Conservation (phyloP, 2,113 vertebrate genomes). For the Channa argus region DNA sequence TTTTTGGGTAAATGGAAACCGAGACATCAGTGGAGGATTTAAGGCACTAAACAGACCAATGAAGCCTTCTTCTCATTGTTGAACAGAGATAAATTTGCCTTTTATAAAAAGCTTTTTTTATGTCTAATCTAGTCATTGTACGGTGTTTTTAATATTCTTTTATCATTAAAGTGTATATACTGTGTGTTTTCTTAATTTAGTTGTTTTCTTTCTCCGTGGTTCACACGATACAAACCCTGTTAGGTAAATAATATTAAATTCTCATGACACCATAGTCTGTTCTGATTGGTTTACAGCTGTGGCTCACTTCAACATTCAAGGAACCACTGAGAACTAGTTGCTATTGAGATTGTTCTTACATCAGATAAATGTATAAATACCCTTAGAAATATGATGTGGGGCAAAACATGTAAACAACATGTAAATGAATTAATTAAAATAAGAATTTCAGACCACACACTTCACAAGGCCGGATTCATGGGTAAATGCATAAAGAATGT, state of each 20-base stretch:
- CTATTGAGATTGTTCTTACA: no score
- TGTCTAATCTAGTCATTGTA: conserved; percentile 44
- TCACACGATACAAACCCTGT: no score
- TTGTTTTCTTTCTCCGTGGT: conserved; percentile 15
- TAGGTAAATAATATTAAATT: no score
- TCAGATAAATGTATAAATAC: no score
- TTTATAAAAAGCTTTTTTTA: conserved; percentile 51
- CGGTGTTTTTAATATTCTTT: conserved; percentile 58
- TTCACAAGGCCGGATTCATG: no score
- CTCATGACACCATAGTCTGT: no score
- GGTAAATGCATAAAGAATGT: no score
- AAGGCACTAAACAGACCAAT: conserved; percentile 30
- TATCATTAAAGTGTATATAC: conserved; percentile 76
- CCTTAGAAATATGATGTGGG: no score
- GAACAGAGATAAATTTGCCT: conserved; percentile 26
- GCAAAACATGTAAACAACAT: no score
- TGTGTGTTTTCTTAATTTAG: conserved; percentile 46
- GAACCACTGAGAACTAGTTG: not conserved
- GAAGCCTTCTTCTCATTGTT: conserved; percentile 34
- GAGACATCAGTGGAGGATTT: conserved; percentile 20
- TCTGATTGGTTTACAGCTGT: no score
- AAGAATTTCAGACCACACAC: no score
- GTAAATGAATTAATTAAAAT: no score
- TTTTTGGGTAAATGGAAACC: not conserved
- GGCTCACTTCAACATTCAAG: not conserved